phyloP scores from a whole-genome alignment of 2,113 vertebrate species.

The Procavia capensis region DNA sequence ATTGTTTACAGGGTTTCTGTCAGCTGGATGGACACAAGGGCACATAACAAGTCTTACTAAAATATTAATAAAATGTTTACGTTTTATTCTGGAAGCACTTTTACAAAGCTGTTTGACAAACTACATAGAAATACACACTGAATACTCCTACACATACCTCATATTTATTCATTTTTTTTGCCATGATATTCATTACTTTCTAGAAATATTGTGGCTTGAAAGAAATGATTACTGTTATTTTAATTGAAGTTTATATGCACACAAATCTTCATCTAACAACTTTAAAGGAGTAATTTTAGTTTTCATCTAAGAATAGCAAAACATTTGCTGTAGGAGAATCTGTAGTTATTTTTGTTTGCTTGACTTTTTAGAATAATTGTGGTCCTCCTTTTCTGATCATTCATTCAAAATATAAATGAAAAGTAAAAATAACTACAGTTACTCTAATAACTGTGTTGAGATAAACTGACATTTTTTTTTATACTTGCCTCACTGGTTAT shows the following conservation, averaged over 20 bases:
- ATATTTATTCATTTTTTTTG: not conserved
- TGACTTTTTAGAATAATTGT: not conserved
- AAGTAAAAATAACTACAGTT: not conserved
- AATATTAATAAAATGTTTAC: not conserved
- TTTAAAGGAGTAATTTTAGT: not conserved
- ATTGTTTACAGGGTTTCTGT: too few relatives aligned
- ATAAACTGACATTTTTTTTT: not conserved
- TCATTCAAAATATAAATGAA: not conserved
- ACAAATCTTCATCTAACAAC: not conserved
- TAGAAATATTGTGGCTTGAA: not conserved
- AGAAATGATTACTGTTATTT: not conserved
- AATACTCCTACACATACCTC: not conserved
- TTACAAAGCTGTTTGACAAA: not conserved
- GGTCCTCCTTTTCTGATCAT: not conserved
- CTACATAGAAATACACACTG: not conserved
- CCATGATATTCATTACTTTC: not conserved
- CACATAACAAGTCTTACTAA: not conserved
- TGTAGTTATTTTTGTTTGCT: not conserved
- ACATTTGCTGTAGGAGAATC: not conserved
- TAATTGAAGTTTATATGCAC: not conserved
- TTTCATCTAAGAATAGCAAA: not conserved
- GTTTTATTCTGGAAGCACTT: not conserved
- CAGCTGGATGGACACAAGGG: too few relatives aligned
- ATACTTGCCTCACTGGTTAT: not conserved
- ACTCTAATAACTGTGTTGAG: not conserved